phyloP scores from a whole-genome alignment of 2,888 invertebrate species.

The Drosophila kanekoi region DNA sequence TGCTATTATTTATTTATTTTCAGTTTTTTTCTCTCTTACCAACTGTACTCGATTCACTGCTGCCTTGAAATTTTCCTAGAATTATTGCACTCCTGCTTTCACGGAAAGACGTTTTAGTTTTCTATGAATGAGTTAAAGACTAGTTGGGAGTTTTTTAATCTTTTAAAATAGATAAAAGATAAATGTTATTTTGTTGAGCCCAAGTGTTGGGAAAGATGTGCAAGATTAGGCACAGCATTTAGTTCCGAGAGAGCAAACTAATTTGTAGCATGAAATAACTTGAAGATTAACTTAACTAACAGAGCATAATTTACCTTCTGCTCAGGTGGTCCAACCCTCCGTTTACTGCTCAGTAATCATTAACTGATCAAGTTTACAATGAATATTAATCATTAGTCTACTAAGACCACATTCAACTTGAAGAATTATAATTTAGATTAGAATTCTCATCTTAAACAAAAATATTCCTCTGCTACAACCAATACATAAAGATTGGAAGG shows the following conservation, averaged over 20 bases:
- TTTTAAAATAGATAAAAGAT: constrained; percentile 44
- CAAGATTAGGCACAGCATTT: constrained; percentile 26
- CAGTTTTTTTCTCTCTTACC: background rate
- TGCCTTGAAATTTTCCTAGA: constrained; percentile 49
- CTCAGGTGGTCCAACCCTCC: too few relatives aligned
- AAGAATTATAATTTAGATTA: too few relatives aligned
- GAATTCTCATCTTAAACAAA: too few relatives aligned
- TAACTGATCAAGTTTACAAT: too few relatives aligned
- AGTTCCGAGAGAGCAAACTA: background rate
- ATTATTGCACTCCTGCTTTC: constrained; percentile 54
- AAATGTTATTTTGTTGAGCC: constrained; percentile 5
- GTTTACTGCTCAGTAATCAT: too few relatives aligned
- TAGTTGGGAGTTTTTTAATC: constrained; percentile 47
- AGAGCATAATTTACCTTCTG: too few relatives aligned
- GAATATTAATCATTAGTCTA: too few relatives aligned
- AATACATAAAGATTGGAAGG: background rate
- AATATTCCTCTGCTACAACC: too few relatives aligned
- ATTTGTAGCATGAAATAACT: too few relatives aligned
- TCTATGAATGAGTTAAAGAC: constrained; percentile 56
- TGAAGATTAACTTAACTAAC: too few relatives aligned
- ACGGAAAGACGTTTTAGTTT: constrained; percentile 41
- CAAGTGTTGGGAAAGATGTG: constrained; percentile 17
- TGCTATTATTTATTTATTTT: constrained; percentile 69
- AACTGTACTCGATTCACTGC: constrained; percentile 16
- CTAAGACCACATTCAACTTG: too few relatives aligned